A percentile compares a stretch with the other conserved stretches of the same genome.
Evolutionary conservation across 2,113 vertebrate species (phyloP).

Genomic region (Heterotilapia buettikoferi): DNA sequence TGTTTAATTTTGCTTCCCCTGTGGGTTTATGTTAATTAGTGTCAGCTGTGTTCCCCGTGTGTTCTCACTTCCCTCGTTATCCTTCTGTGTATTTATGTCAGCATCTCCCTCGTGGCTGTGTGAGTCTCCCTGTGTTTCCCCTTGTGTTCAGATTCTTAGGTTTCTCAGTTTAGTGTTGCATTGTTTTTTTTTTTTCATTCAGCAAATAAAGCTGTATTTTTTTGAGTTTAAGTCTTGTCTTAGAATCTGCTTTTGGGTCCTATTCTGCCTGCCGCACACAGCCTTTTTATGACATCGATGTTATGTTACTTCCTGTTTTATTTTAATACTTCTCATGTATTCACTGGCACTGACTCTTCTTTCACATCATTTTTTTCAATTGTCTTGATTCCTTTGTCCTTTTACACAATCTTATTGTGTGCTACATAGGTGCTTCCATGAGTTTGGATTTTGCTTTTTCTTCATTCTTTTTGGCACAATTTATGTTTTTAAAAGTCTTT

Average conservation of each 20-base stretch:
- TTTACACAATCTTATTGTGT: neutral
- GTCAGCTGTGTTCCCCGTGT: neutral
- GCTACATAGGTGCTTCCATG: neutral
- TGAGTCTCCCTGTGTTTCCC: neutral
- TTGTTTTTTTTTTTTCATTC: neutral
- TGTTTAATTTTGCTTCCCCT: neutral
- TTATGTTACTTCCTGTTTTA: neutral
- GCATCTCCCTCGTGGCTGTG: neutral
- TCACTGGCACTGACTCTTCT: neutral
- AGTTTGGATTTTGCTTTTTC: neutral
- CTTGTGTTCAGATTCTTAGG: neutral
- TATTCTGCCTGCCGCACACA: neutral
- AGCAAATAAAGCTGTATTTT: neutral
- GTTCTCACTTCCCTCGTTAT: neutral
- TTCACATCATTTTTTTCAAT: rapidly evolving
- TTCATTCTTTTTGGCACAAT: neutral
- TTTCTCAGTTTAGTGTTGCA: neutral
- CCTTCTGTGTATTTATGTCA: neutral
- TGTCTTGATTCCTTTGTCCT: neutral
- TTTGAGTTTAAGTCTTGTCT: neutral
- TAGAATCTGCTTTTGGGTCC: neutral
- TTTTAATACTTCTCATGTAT: neutral
- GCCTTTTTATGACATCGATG: neutral
- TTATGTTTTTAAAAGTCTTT: neutral
- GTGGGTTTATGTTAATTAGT: neutral